Percentiles rank a stretch among this genome's conserved stretches.
Conservation (phyloP, 2,888 invertebrate species). For the Nipponacmea schrenckii region DNA sequence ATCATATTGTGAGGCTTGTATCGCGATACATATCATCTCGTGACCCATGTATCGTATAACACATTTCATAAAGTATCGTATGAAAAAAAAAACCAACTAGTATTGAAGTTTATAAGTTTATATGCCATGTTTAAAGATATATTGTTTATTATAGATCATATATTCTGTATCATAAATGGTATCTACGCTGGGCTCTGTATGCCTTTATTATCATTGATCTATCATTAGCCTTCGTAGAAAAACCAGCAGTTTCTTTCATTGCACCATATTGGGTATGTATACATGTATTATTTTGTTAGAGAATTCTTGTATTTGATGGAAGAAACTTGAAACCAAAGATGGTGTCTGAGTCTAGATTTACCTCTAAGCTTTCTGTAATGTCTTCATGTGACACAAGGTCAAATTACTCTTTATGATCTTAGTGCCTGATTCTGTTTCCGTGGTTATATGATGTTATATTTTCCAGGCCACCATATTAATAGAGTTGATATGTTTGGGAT, state of each 20-base stretch:
- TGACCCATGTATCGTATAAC: no score
- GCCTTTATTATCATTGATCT: constrained; percentile 61
- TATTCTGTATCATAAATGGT: constrained; percentile 62
- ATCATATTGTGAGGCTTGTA: no score
- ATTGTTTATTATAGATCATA: constrained; percentile 54
- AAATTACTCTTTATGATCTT: neutral
- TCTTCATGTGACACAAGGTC: no score
- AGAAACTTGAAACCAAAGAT: neutral
- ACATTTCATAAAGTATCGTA: no score
- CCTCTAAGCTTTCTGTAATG: no score
- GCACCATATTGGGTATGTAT: constrained; percentile 63
- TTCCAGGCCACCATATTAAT: constrained; percentile 64
- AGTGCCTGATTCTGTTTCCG: neutral
- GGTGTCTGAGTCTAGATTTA: neutral
- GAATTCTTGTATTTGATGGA: neutral
- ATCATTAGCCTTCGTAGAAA: constrained; percentile 65
- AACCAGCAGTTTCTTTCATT: constrained; percentile 60
- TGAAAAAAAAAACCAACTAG: no score
- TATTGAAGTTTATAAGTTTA: no score
- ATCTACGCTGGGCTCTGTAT: constrained; percentile 59
- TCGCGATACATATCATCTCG: no score
- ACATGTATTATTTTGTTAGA: neutral
- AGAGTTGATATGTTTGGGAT: constrained; percentile 61
- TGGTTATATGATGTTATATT: neutral
- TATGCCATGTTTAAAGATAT: no score